A percentile compares a stretch with the other conserved stretches of the same genome.
Conservation (phyloP, 1,140 invertebrate species). For the Drosophila kanapiae region DNA sequence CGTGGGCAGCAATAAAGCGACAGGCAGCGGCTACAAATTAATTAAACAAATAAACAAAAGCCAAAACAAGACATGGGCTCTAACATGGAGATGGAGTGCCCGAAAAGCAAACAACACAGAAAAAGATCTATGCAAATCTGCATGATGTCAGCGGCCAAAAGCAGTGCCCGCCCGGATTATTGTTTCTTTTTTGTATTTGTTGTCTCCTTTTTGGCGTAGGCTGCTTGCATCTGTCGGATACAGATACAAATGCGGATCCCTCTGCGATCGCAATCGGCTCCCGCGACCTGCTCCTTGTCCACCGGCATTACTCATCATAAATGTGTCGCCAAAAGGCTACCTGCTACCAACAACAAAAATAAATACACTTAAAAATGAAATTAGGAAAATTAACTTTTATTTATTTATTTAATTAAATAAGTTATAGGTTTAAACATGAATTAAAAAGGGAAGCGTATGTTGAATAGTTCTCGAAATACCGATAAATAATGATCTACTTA, state of each 20-base stretch:
- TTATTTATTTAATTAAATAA: not conserved
- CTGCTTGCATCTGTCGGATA: slow-evolving; percentile 52
- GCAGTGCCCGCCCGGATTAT: slow-evolving; percentile 39
- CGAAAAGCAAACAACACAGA: slow-evolving; percentile 13
- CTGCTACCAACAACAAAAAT: slow-evolving; percentile 14
- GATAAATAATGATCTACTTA: too few relatives aligned
- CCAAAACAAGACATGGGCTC: slow-evolving; percentile 51
- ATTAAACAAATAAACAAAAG: slow-evolving; percentile 74
- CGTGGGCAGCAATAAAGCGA: slow-evolving; percentile 69
- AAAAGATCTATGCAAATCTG: slow-evolving; percentile 69
- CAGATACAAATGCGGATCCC: slow-evolving; percentile 45
- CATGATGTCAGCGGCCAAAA: slow-evolving; percentile 76
- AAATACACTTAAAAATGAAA: slow-evolving; percentile 4
- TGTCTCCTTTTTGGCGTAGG: slow-evolving; percentile 32
- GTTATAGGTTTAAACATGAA: not conserved
- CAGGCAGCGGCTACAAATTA: slow-evolving; percentile 68
- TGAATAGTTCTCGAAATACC: too few relatives aligned
- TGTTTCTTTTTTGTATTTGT: not conserved
- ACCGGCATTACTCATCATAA: slow-evolving; percentile 75
- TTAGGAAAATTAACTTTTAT: not conserved
- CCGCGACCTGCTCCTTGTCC: slow-evolving; percentile 61
- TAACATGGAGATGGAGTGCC: slow-evolving; percentile 36
- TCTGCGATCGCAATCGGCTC: slow-evolving; percentile 37
- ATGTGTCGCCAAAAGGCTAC: slow-evolving; percentile 51
- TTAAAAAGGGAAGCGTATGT: not conserved